These are phyloP conservation scores for Drosophila stalkeri DNA, from an alignment of 2,888 invertebrate genomes.

Conservation along the genomic window DNA sequence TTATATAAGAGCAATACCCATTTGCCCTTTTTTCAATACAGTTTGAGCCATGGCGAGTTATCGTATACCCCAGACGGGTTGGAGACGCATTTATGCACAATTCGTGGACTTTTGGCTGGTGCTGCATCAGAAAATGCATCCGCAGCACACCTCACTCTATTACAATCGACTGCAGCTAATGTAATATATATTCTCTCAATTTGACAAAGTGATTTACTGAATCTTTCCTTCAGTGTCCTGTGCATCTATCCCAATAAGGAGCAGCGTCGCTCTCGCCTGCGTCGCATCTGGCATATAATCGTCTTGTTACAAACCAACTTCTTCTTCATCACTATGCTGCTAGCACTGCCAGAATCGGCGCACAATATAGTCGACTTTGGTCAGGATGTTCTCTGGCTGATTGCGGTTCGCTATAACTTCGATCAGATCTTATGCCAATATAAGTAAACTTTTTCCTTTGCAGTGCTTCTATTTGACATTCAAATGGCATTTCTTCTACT, in stretches of 20 bases:
- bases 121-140: conserved; percentile 22
- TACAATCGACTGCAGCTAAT: conserved; percentile 40
- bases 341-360: conserved; percentile 24
- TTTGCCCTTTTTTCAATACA: neutral
- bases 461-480: conserved; percentile 39
- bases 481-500: conserved; percentile 23
- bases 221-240: conserved; percentile 12
- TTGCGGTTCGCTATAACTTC: conserved; percentile 20
- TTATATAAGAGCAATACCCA: neutral
- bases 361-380: conserved; percentile 32
- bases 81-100: conserved; percentile 19
- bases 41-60: neutral
- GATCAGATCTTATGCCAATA: neutral
- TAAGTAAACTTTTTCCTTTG: accelerated
- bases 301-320: neutral
- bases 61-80: neutral
- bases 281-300: conserved; percentile 24
- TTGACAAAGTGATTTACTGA: neutral
- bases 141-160: conserved; percentile 24
- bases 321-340: neutral
- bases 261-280: neutral
- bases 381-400: conserved; percentile 36
- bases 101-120: conserved; percentile 22
- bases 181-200: conserved; percentile 1
- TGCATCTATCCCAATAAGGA: conserved; percentile 34